These are phyloP conservation scores for Phaenicophaeus curvirostris DNA, from an alignment of 2,797 vertebrate genomes.

Conservation along the genomic window DNA sequence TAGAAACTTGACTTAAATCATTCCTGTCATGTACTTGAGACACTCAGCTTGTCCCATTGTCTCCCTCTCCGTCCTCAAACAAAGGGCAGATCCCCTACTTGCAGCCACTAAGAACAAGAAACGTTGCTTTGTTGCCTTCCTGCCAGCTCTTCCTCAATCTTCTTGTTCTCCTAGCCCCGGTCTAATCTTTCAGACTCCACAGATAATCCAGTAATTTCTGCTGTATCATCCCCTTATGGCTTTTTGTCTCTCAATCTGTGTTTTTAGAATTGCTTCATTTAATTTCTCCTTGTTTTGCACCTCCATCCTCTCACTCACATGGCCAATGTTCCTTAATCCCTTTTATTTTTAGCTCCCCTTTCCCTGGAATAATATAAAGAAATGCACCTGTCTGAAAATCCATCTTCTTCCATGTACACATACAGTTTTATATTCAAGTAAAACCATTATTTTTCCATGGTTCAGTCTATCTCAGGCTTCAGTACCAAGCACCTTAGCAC, in stretches of 20 bases:
- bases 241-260: not conserved
- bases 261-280: not conserved
- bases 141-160: not conserved
- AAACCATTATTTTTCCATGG: not conserved
- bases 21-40: not conserved
- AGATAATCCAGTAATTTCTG: not conserved
- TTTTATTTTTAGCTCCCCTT: not conserved
- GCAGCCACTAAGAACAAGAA: not conserved
- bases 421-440: not conserved
- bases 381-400: not conserved
- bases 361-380: not conserved
- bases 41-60: not conserved
- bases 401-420: not conserved
- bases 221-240: not conserved
- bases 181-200: not conserved
- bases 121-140: not conserved
- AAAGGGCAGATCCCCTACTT: not conserved
- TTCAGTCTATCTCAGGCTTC: not conserved
- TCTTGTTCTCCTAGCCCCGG: not conserved
- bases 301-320: not conserved
- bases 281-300: not conserved
- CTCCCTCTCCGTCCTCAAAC: not conserved
- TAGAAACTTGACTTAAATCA: constrained; percentile 60
- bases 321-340: not conserved
- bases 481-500: not conserved